Evolutionary conservation across 2,888 invertebrate species (phyloP), one percentile per base, ranked within the genome.

Genomic region (Aporophyla nigra): DNA sequence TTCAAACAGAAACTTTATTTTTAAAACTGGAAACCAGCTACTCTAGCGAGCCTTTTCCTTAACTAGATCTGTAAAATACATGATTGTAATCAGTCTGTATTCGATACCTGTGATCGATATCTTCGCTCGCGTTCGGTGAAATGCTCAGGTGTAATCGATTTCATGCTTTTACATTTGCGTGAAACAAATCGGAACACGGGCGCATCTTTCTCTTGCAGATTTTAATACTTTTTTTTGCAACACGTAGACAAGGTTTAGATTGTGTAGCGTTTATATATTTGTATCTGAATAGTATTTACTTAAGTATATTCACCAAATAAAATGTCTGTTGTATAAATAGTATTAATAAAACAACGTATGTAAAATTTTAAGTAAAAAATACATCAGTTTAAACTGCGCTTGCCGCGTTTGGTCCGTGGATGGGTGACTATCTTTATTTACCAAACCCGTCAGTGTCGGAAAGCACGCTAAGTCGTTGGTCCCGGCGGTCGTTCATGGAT

Each of bases 161-260:
- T 73, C 53, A 82, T 82, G 84, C 86, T 86, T 87, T 80, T 87
- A 86, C 87, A 78, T 74, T 78, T 61, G 51, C 71, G 58, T 71
- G 76, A 71, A 81, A 65, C 54, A 68, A 81, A 84, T 73, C 61
- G 43, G 56, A 70, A 67, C 62, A 54, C 68, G 61, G 56, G 14
- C 49, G 19, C 71, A 27, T 84, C 61, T 74, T 82, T 82, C 83
- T 66, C 63, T 76, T 62, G 40, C n/a, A 63, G 27, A 40, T 62
- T 43, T 62, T 6, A 24, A 27, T 49, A 49, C 16, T 43, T 40
- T 51, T 51, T 5, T 53, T 77, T 61, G 9, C 1, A 3, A 40
- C 2, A 14, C n/a, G 0, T 46, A n/a, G 74, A 1, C 19, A 56
- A 10, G 51, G 14, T 58, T 51, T 43, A n/a, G 14, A 16, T 12